Base-by-base conservation (phyloP, 1,140 invertebrate species). In the Sycophaga agraensis region DNA sequence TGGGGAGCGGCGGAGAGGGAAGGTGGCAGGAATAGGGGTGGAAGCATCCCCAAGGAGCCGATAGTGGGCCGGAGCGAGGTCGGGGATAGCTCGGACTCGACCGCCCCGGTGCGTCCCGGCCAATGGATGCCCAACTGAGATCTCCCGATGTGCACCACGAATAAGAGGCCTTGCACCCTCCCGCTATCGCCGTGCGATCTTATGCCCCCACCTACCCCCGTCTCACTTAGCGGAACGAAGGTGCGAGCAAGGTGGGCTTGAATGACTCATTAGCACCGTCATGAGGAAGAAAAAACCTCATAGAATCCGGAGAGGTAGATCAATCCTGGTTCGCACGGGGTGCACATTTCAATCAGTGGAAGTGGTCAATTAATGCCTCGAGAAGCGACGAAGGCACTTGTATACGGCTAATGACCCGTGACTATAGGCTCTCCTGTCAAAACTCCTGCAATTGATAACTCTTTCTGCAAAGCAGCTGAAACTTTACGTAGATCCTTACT, bases 21-120 rank as follows among this genome's bases (percentile, higher is more conserved):
- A 72, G 70, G 67, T 67, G 55, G 39, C 70, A 70, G 73, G 71
- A 76, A 73, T 75, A 75, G 74, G 73, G 70, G 73, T 71, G 72
- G 74, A 73, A 74, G 69, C 71, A 76, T 76, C 73, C 74, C 74
- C 73, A 74, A 75, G 74, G 70, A 76, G 68, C 73, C 70, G 74
- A 76, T 76, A 75, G 72, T 70, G 66, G 66, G 65, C 69, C 68
- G 67, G 71, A 67, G 39, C 51, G 24, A 31, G n/a, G n/a, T 42
- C 70, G 45, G 12, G 14, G 7, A 26, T n/a, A n/a, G n/a, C n/a
- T n/a, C 43, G 43, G 22, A 49, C 46, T 31, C 46, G 46, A 16
- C 17, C n/a, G 46, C 31, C 26, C 24, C 67, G 70, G 46, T 31
- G 26, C n/a, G 46, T 49, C 26, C 24, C 67, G 70, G 68, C 67